A percentile compares a stretch with the other conserved stretches of the same genome.
phyloP scores from a whole-genome alignment of 2,888 invertebrate genomes.

The Orchesellides sinensis region DNA sequence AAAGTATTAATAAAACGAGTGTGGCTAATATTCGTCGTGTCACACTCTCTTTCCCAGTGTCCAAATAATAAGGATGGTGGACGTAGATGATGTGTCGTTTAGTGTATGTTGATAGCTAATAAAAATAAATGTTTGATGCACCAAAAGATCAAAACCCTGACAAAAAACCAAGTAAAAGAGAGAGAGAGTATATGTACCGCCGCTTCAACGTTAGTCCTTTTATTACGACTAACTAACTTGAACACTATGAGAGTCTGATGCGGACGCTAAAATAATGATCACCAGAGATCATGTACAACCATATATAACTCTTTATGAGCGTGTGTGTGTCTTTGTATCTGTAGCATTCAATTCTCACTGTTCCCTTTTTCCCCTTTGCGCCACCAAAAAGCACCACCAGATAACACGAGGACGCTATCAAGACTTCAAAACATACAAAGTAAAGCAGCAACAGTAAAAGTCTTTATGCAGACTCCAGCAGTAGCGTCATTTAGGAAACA shows the following conservation, averaged over 20 bases:
- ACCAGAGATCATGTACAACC: not conserved
- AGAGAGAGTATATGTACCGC: no score
- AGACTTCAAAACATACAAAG: no score
- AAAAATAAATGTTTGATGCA: conserved; percentile 56
- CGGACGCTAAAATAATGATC: conserved; percentile 49
- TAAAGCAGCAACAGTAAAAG: not conserved
- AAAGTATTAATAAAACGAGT: no score
- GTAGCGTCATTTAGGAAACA: not conserved
- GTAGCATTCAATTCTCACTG: no score
- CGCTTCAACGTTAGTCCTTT: conserved; percentile 31
- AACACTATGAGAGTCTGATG: conserved; percentile 40
- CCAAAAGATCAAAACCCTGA: conserved; percentile 26
- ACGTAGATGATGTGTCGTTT: conserved; percentile 47
- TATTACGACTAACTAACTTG: conserved; percentile 52
- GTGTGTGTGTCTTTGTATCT: no score
- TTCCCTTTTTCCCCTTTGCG: no score
- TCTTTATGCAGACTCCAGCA: not conserved
- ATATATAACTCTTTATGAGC: no score
- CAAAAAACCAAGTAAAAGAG: conserved; percentile 6
- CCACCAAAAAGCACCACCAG: no score
- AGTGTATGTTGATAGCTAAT: conserved; percentile 58
- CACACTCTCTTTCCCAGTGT: no score
- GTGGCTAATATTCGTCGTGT: no score
- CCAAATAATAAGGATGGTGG: no score
- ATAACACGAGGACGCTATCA: no score